Base-by-base conservation (phyloP, 2,888 invertebrate species). In the Noctua pronuba region DNA sequence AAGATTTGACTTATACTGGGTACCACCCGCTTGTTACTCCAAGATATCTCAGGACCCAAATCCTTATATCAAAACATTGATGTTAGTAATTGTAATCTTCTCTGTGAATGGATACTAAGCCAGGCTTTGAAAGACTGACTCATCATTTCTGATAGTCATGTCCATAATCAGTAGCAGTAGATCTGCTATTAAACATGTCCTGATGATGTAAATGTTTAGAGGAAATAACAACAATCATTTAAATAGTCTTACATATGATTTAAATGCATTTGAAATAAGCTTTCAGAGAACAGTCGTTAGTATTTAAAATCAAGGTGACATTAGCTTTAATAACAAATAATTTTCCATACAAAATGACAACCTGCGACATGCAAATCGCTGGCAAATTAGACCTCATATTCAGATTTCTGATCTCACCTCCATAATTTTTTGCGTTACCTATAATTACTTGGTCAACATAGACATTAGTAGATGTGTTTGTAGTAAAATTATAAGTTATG, bases 401-500 rank as follows among this genome's bases (percentile, higher is more conserved):
- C 28, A 62, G 67, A 13, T 18, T 16, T 84, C 60, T 84, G 81
- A 81, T 68, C 81, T 79, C 81, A 79, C 41, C 79, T 68, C 46
- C 38, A 58, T 64, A 62, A 8, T 81, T 81, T 84, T 82, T 84
- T 84, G 38, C 65, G 38, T 62, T 35, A 44, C 35, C 58, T 65
- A 38, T 84, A 64, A 81, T 71, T 80, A 84, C 58, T 64, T 62
- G 41, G 46, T 84, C 71, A 84, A 84, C 73, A 79, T 79, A 69
- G 44, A 84, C 55, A 73, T 79, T 70, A 80, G 62, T 84, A 24
- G 70, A 84, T 69, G 38, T 73, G 80, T 82, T 84, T 82, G 81
- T 46, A 72, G 82, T 80, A 80, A 85, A 80, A 85, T 84, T 84
- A 82, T 85, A 74, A 85, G 73, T 82, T 86, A 82, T 83, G 83